Conservation (phyloP, 64 coral and sea anemone genomes). For the Anthopleura sola region DNA sequence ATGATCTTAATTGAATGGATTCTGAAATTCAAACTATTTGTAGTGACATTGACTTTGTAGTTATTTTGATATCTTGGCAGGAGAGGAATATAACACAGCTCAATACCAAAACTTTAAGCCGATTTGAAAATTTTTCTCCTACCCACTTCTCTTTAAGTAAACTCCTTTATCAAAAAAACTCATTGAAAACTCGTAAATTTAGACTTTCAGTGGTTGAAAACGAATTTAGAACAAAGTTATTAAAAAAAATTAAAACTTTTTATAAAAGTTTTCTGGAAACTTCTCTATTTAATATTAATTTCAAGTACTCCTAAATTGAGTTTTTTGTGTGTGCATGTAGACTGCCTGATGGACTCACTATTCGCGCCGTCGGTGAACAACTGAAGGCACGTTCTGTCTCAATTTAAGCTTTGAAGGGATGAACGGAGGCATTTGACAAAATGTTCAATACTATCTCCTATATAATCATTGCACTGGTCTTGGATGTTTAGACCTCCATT, state of each 20-base stretch:
- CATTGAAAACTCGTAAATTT: not conserved
- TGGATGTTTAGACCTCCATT: not conserved
- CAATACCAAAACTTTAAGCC: not conserved
- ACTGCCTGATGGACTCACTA: not conserved
- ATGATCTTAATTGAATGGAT: conserved; percentile 18
- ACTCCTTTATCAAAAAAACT: not conserved
- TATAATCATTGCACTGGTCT: conserved; percentile 7
- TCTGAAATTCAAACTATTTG: not conserved
- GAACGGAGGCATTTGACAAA: conserved; percentile 1
- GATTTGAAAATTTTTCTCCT: not conserved
- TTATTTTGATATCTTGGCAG: not conserved
- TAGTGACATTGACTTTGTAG: not conserved
- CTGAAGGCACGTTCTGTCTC: not conserved
- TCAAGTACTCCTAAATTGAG: not conserved
- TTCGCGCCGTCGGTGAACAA: not conserved
- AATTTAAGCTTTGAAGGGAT: not conserved
- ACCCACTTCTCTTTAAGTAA: not conserved
- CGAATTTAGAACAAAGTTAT: not conserved
- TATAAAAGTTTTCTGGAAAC: not conserved
- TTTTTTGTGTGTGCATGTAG: too few relatives aligned
- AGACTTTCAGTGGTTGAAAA: not conserved
- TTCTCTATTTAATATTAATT: not conserved
- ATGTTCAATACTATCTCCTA: conserved; percentile 1
- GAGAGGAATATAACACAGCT: not conserved
- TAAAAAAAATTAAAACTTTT: not conserved